These are phyloP conservation scores for Acanthopleura granulata DNA, from an alignment of 2,888 invertebrate genomes.

Conservation along the genomic window DNA sequence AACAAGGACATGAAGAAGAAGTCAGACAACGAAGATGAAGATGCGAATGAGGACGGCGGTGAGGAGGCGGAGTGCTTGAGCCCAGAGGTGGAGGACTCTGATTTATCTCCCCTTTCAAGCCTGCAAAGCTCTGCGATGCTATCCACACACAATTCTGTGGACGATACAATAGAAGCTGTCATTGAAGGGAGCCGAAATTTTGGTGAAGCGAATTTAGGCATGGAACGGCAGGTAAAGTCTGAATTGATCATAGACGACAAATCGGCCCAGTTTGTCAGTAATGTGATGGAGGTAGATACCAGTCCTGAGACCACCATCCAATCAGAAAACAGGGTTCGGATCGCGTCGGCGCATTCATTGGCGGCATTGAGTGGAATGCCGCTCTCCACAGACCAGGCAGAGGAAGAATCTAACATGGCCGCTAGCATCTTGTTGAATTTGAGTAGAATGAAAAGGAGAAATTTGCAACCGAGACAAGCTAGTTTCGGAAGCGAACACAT, in stretches of 20 bases:
- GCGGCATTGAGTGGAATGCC: not conserved
- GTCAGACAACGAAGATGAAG: too few relatives aligned
- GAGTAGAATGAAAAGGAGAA: not conserved
- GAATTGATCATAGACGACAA: not conserved
- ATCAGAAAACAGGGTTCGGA: not conserved
- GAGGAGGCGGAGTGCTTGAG: too few relatives aligned
- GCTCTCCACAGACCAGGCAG: not conserved
- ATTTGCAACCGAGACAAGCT: not conserved
- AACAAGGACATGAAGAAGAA: too few relatives aligned
- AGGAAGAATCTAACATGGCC: not conserved
- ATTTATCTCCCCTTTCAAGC: too few relatives aligned
- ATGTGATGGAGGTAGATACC: not conserved
- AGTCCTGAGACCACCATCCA: not conserved
- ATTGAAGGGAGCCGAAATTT: not conserved
- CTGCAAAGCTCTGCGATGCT: too few relatives aligned
- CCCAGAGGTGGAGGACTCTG: too few relatives aligned
- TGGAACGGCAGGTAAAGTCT: not conserved
- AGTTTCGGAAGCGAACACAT: not conserved
- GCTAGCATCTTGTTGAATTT: constrained; percentile 2
- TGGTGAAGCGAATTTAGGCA: not conserved
- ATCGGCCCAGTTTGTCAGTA: not conserved
- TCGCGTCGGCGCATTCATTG: not conserved
- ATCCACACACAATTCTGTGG: not conserved
- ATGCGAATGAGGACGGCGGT: too few relatives aligned
- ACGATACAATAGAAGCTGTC: not conserved